A percentile compares a stretch with the other conserved stretches of the same genome.
phyloP scores from a whole-genome alignment of 2,888 invertebrate species.

The Tuberolachnus salignus region DNA sequence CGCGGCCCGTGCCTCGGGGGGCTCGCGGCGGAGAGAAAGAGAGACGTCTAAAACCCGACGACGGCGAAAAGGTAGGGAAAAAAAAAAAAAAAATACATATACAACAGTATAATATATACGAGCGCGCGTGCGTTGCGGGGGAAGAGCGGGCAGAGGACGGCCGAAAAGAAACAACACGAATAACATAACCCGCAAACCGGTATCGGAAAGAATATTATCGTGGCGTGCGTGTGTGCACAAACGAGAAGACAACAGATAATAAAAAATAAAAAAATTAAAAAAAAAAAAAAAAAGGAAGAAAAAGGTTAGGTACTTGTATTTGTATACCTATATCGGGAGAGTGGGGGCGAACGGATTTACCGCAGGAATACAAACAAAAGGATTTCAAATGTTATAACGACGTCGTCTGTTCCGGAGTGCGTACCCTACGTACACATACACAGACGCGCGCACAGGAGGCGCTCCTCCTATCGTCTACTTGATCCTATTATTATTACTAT shows the following conservation, averaged over 20 bases:
- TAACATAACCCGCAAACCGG: constrained; percentile 27
- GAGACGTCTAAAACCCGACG: constrained; percentile 16
- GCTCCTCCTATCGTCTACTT: constrained; percentile 32
- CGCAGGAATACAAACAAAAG: constrained; percentile 51
- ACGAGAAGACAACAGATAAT: neutral
- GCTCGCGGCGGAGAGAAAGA: neutral
- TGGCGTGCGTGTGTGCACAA: neutral
- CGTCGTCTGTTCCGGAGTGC: constrained; percentile 12
- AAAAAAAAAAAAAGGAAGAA: neutral
- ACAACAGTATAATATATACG: neutral
- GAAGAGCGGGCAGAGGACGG: constrained; percentile 8
- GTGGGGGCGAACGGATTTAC: neutral
- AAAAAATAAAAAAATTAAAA: neutral
- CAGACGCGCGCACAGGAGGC: constrained; percentile 47
- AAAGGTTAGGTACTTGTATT: neutral
- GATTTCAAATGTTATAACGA: constrained; percentile 46
- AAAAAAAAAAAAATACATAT: no score
- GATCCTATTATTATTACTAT: constrained; percentile 47
- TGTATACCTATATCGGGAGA: neutral
- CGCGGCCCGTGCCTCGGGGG: neutral
- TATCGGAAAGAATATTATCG: constrained; percentile 26
- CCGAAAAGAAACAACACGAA: constrained; percentile 36
- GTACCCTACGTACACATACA: no score
- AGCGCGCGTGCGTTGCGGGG: neutral
- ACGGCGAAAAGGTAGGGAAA: neutral